phyloP scores from a whole-genome alignment of 2,797 vertebrate species.

The Tympanoctomys barrerae region DNA sequence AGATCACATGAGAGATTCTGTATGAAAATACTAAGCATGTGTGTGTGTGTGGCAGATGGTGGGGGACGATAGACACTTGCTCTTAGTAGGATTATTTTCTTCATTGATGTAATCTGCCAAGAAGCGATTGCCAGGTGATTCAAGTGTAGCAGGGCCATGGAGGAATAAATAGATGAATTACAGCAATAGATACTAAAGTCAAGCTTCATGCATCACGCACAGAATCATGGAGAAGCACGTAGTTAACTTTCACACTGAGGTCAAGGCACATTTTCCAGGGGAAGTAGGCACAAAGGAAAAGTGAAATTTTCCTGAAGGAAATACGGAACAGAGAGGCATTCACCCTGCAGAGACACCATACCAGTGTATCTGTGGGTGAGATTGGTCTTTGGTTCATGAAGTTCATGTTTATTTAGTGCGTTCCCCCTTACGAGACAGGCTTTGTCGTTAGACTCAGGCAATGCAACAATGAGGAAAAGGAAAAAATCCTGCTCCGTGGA shows the following conservation, averaged over 20 bases:
- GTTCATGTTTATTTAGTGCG: not conserved
- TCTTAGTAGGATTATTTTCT: not conserved
- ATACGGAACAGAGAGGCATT: not conserved
- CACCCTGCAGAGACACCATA: not conserved
- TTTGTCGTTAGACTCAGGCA: not conserved
- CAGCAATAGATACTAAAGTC: not conserved
- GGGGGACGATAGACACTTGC: not conserved
- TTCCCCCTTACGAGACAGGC: not conserved
- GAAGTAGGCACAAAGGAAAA: not conserved
- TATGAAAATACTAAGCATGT: not conserved
- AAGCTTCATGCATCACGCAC: rapidly evolving
- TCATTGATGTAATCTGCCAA: not conserved
- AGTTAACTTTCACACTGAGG: not conserved
- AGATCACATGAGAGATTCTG: not conserved
- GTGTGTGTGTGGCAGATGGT: rapidly evolving
- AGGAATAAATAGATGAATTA: not conserved
- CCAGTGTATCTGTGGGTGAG: not conserved
- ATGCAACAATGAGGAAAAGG: not conserved
- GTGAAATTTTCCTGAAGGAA: not conserved
- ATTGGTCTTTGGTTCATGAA: not conserved
- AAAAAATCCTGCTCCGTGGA: not conserved
- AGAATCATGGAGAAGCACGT: not conserved
- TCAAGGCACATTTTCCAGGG: not conserved
- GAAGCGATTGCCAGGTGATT: not conserved
- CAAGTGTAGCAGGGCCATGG: not conserved